Percentiles rank a stretch among this genome's conserved stretches.
Evolutionary conservation across 2,888 invertebrate genomes (phyloP).

Genomic region (Cacoxenus indagator): DNA sequence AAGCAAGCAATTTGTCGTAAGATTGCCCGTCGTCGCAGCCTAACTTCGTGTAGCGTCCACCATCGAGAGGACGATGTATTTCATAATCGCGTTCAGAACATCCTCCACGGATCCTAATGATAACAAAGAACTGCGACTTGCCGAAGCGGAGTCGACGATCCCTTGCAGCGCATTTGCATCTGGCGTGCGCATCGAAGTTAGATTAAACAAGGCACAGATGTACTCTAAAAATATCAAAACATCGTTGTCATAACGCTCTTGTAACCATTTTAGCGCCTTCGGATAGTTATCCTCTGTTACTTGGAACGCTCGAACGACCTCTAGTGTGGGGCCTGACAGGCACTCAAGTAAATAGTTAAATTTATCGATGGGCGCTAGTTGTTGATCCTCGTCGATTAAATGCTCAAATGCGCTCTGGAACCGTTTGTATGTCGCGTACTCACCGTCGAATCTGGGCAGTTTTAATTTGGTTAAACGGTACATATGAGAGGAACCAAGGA

Average conservation of each 20-base stretch:
- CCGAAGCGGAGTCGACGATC: neutral
- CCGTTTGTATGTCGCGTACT: too few relatives aligned
- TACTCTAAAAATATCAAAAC: too few relatives aligned
- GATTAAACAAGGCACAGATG: neutral
- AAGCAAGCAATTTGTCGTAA: neutral
- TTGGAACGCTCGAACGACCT: slow-evolving; percentile 11
- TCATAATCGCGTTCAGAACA: neutral
- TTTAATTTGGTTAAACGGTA: neutral
- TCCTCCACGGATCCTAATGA: too few relatives aligned
- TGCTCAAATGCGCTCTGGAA: too few relatives aligned
- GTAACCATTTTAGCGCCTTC: slow-evolving; percentile 9
- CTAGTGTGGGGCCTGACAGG: slow-evolving; percentile 11
- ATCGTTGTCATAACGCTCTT: slow-evolving; percentile 28
- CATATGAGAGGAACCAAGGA: too few relatives aligned
- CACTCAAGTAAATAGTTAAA: too few relatives aligned
- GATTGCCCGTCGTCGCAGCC: neutral
- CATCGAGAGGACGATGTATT: neutral
- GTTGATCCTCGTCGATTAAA: too few relatives aligned
- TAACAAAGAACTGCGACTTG: neutral
- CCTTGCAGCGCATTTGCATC: neutral
- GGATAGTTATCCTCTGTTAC: slow-evolving; percentile 18
- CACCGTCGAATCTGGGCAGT: slow-evolving; percentile 15
- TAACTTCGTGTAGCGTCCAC: neutral
- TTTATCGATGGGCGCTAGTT: too few relatives aligned
- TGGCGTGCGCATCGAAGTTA: neutral